These are phyloP conservation scores for Cyaniris semiargus DNA, from an alignment of 2,888 invertebrate genomes.

Conservation along the genomic window DNA sequence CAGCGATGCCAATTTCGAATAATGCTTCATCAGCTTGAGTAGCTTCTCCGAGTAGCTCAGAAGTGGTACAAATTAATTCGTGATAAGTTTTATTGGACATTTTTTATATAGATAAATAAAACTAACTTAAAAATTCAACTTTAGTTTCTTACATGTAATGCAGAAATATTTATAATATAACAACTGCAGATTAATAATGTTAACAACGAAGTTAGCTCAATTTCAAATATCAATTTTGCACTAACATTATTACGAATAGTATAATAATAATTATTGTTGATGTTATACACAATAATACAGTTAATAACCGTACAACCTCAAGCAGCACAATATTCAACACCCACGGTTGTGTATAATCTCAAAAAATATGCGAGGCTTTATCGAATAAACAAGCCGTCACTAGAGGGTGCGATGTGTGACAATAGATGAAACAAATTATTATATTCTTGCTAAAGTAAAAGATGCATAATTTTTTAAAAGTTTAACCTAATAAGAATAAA, in stretches of 20 bases:
- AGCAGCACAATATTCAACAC: conserved; percentile 36
- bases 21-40: conserved; percentile 81
- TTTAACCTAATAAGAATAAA: no score
- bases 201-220: no score
- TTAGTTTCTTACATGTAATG: no score
- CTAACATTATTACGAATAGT: conserved; percentile 17
- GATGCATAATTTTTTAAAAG: no score
- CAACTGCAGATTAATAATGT: no score
- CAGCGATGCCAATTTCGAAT: conserved; percentile 81
- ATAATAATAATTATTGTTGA: conserved; percentile 37
- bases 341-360: conserved; percentile 40
- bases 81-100: conserved; percentile 90
- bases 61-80: conserved; percentile 83
- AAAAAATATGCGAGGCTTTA: conserved; percentile 47
- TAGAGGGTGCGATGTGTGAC: conserved; percentile 30
- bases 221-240: conserved; percentile 12
- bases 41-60: conserved; percentile 77
- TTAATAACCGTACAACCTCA: conserved; percentile 36
- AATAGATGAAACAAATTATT: conserved; percentile 23
- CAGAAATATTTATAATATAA: no score
- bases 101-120: conserved; percentile 35
- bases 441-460: neutral
- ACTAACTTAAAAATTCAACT: neutral
- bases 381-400: conserved; percentile 56
- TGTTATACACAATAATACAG: conserved; percentile 32